A percentile compares a stretch with the other conserved stretches of the same genome.
These are phyloP conservation scores for Oscarella lobularis DNA, from an alignment of 37 sponge, comb jelly and placozoan species.

Conservation along the genomic window DNA sequence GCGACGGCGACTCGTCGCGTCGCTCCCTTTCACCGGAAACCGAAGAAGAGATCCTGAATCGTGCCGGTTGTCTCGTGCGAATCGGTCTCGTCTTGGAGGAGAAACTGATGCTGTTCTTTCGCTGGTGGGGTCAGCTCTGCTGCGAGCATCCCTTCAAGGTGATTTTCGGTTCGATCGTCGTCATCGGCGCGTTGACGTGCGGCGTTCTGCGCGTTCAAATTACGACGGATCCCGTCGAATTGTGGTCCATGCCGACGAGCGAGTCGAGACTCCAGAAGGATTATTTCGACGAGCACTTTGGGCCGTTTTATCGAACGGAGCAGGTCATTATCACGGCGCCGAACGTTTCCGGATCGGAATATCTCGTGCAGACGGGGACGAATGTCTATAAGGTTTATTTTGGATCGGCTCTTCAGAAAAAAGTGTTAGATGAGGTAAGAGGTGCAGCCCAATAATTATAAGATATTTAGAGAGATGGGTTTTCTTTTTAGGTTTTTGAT, in stretches of 20 bases:
- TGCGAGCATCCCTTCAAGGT: neutral
- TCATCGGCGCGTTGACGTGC: neutral
- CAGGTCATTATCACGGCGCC: conserved; percentile 63
- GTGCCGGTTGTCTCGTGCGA: neutral
- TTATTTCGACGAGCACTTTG: conserved; percentile 83
- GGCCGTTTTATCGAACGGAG: conserved; percentile 91
- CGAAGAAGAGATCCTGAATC: no score
- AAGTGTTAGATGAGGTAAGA: conserved; percentile 59
- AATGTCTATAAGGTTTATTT: no score
- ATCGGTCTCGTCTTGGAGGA: neutral
- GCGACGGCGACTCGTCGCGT: no score
- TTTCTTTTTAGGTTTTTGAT: conserved; percentile 21
- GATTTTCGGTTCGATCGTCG: neutral
- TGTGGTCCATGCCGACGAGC: conserved; percentile 84
- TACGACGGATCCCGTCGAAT: conserved; percentile 88
- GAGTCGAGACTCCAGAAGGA: conserved; percentile 76
- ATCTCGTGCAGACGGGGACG: neutral
- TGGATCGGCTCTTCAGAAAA: conserved; percentile 43
- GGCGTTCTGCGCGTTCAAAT: conserved; percentile 5
- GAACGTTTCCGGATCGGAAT: neutral
- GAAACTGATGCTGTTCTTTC: neutral
- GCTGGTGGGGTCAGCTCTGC: neutral
- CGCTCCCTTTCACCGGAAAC: no score
- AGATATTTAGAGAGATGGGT: neutral
- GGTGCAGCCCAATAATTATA: conserved; percentile 1